These are phyloP conservation scores for Leucozona laternaria DNA, from an alignment of 2,888 invertebrate species.

Conservation along the genomic window DNA sequence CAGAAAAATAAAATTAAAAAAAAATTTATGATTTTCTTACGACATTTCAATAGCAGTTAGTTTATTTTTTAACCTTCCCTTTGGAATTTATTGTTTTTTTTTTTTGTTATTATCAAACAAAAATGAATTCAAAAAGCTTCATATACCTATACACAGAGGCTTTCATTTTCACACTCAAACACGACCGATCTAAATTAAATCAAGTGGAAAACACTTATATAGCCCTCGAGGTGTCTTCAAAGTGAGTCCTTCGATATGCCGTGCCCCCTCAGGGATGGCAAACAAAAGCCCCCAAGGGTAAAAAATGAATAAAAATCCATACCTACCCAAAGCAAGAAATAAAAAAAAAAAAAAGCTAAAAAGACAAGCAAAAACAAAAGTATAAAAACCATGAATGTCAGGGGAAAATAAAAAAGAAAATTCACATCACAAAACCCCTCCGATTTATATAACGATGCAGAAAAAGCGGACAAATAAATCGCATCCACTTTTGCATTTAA, in stretches of 20 bases:
- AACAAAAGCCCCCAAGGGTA: not conserved
- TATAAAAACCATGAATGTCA: conserved; percentile 18
- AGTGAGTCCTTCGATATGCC: conserved; percentile 34
- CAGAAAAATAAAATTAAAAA: not conserved
- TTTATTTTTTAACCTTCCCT: conserved; percentile 39
- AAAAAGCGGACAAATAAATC: conserved; percentile 60
- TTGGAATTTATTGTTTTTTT: conserved; percentile 3
- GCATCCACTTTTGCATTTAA: conserved; percentile 69
- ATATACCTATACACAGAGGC: not conserved
- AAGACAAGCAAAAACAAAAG: conserved; percentile 5
- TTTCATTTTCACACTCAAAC: conserved; percentile 27
- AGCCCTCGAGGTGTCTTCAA: conserved; percentile 55
- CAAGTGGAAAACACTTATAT: conserved; percentile 70
- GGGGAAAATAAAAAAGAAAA: conserved; percentile 18
- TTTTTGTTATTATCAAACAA: not conserved
- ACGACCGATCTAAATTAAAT: conserved; percentile 59
- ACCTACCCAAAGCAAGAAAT: conserved; percentile 27
- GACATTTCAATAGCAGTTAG: conserved; percentile 64
- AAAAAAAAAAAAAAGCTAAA: not conserved
- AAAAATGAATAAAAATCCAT: conserved; percentile 42
- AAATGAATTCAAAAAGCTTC: conserved; percentile 5
- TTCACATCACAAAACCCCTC: conserved; percentile 14
- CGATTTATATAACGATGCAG: not conserved
- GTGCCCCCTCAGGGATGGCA: not conserved
- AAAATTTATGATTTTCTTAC: conserved; percentile 34